These are phyloP conservation scores for Euleptes europaea DNA, from an alignment of 2,113 vertebrate species.

Conservation along the genomic window DNA sequence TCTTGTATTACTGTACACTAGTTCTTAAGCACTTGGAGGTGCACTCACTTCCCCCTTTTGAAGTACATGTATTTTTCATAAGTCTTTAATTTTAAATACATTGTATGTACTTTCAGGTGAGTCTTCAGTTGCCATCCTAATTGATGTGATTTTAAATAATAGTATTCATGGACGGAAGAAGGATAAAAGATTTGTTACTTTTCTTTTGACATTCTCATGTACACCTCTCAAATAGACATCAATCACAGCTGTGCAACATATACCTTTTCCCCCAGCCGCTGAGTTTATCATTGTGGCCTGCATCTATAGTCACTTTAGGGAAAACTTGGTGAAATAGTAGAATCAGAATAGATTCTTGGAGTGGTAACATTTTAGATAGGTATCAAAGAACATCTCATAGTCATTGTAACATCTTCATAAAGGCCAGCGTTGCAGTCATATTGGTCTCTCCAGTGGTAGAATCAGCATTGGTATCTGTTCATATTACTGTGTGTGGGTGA, in stretches of 20 bases:
- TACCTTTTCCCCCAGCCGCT: neutral
- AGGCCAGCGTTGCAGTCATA: neutral
- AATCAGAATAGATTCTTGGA: neutral
- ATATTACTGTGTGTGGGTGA: neutral
- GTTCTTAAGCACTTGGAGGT: conserved; percentile 1
- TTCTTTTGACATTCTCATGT: neutral
- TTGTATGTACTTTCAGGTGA: neutral
- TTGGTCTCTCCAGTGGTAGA: neutral
- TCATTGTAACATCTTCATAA: neutral
- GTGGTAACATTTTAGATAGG: neutral
- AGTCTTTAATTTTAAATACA: neutral
- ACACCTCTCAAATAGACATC: neutral
- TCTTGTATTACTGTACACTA: neutral
- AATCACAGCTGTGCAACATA: neutral
- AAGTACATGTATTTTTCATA: neutral
- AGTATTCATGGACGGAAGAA: neutral
- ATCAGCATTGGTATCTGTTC: neutral
- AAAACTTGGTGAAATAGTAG: neutral
- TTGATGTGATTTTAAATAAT: neutral
- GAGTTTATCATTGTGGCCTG: neutral
- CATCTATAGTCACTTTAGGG: neutral
- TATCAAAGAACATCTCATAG: neutral
- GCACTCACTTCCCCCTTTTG: conserved; percentile 4
- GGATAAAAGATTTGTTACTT: neutral
- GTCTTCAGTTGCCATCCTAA: neutral